A percentile compares a stretch with the other conserved stretches of the same genome.
Conservation (phyloP, 2,888 invertebrate genomes). For the Panopea generosa region DNA sequence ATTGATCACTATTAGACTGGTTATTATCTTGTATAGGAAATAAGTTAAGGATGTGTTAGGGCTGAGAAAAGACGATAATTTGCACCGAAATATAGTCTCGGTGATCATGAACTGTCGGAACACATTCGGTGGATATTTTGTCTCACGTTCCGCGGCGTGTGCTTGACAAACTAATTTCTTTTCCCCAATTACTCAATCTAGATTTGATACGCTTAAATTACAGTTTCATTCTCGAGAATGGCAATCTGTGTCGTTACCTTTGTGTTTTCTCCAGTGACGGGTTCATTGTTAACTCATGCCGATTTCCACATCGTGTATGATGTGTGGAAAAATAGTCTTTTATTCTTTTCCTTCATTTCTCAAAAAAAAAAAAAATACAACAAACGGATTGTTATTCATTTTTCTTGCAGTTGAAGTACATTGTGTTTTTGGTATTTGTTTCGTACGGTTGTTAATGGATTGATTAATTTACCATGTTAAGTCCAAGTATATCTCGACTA, state of each 20-base stretch:
- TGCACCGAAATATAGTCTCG: constrained; percentile 42
- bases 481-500: too few relatives aligned
- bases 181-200: constrained; percentile 43
- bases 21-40: constrained; percentile 66
- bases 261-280: not conserved
- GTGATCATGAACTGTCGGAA: constrained; percentile 45
- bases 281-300: too few relatives aligned
- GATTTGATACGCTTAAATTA: constrained; percentile 44
- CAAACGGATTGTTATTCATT: too few relatives aligned
- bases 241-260: constrained; percentile 28
- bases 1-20: constrained; percentile 64
- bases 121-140: constrained; percentile 40
- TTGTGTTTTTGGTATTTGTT: too few relatives aligned
- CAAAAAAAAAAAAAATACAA: too few relatives aligned
- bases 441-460: too few relatives aligned
- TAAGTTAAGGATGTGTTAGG: constrained; percentile 58
- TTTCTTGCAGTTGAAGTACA: too few relatives aligned
- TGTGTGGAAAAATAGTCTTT: too few relatives aligned
- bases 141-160: constrained; percentile 27
- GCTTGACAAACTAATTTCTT: constrained; percentile 55
- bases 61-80: constrained; percentile 62
- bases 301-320: too few relatives aligned
- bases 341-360: too few relatives aligned
- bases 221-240: constrained; percentile 14
- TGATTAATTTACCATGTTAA: too few relatives aligned